These are phyloP conservation scores for Dasyornis broadbenti DNA, from an alignment of 2,113 vertebrate species.

Conservation along the genomic window DNA sequence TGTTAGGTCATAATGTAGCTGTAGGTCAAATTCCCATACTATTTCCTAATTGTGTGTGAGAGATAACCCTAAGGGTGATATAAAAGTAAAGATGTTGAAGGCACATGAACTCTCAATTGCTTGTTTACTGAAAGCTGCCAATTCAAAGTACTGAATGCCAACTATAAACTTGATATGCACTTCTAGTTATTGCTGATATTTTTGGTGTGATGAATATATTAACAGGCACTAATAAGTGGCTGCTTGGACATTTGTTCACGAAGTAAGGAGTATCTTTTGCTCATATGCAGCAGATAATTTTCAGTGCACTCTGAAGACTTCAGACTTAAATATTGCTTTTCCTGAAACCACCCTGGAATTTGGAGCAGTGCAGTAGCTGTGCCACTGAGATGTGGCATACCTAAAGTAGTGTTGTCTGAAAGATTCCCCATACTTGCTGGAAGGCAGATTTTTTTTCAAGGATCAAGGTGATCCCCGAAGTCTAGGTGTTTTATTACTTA, in stretches of 20 bases:
- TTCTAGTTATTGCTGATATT: background rate
- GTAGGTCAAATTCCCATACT: background rate
- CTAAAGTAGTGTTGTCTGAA: background rate
- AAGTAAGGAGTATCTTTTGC: background rate
- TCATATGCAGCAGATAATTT: background rate
- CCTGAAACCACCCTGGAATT: background rate
- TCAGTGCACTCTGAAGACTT: background rate
- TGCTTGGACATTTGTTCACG: background rate
- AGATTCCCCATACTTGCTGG: background rate
- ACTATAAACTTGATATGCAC: background rate
- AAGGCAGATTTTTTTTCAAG: background rate
- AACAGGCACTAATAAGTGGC: background rate
- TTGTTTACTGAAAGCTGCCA: background rate
- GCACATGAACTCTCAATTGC: background rate
- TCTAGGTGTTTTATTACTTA: background rate
- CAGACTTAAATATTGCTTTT: background rate
- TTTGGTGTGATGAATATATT: background rate
- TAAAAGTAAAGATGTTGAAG: background rate
- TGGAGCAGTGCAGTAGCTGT: background rate
- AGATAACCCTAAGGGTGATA: background rate
- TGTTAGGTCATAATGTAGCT: background rate
- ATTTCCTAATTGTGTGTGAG: background rate
- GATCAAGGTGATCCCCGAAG: background rate
- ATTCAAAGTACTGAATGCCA: background rate
- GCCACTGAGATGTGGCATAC: background rate